A percentile compares a stretch with the other conserved stretches of the same genome.
Conservation (phyloP, 2,797 vertebrate species). For the Coendou prehensilis region DNA sequence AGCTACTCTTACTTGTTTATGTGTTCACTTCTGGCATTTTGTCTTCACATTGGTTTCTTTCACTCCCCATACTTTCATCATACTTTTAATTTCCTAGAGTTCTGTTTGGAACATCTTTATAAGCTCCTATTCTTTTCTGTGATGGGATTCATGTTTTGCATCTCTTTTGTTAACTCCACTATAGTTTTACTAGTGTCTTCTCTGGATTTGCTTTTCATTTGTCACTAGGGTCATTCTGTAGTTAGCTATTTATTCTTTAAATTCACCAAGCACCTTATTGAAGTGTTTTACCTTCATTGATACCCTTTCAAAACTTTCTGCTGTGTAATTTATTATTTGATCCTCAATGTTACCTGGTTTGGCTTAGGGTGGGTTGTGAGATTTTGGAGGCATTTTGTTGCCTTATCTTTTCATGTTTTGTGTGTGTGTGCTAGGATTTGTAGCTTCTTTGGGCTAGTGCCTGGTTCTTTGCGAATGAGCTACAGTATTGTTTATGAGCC, state of each 20-base stretch:
- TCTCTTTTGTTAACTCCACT: background rate
- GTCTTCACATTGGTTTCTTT: background rate
- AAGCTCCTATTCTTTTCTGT: background rate
- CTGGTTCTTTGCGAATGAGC: background rate
- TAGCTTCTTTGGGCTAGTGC: background rate
- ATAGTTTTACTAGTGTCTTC: background rate
- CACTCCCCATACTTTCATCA: background rate
- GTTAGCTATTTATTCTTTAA: background rate
- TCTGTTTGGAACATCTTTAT: background rate
- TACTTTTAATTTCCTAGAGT: background rate
- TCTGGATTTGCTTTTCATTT: background rate
- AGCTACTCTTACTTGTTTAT: no score
- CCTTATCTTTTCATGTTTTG: background rate
- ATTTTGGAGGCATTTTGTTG: background rate
- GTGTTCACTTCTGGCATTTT: background rate
- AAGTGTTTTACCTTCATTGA: background rate
- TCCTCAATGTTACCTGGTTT: background rate
- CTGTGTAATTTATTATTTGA: background rate
- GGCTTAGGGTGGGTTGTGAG: background rate
- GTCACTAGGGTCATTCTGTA: background rate
- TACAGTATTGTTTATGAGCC: background rate
- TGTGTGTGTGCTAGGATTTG: background rate
- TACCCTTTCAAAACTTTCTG: background rate
- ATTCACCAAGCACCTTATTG: background rate
- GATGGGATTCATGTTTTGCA: background rate